phyloP scores from a whole-genome alignment of 2,888 invertebrate species.

The Apamea epomidion region DNA sequence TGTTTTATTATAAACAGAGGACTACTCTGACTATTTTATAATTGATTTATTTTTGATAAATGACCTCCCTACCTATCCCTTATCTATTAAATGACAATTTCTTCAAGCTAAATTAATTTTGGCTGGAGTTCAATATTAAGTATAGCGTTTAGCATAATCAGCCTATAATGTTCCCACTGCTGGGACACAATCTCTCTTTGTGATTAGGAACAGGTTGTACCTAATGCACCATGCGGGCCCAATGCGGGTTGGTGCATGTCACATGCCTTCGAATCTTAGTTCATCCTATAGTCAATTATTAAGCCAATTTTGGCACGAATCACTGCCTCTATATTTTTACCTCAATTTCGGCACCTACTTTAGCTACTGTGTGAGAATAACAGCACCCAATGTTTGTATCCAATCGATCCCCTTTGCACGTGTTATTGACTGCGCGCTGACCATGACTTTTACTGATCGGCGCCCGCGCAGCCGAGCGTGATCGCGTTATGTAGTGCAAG shows the following conservation, averaged over 20 bases:
- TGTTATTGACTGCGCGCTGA: constrained; percentile 52
- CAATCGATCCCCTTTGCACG: constrained; percentile 52
- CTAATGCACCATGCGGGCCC: neutral
- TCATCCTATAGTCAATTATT: neutral
- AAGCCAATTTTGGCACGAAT: neutral
- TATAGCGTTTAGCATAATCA: neutral
- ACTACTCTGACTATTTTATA: too few relatives aligned
- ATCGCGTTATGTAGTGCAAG: constrained; percentile 37
- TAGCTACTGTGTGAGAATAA: neutral
- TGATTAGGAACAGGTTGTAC: neutral
- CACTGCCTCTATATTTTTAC: too few relatives aligned
- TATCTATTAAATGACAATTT: too few relatives aligned
- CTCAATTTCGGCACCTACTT: neutral
- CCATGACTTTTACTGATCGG: constrained; percentile 66
- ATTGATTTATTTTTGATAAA: too few relatives aligned
- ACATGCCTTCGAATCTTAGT: neutral
- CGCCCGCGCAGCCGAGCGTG: constrained; percentile 45
- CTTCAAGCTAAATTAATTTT: too few relatives aligned
- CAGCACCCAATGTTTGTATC: neutral
- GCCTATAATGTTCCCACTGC: too few relatives aligned
- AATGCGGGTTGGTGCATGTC: neutral
- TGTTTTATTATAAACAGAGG: too few relatives aligned
- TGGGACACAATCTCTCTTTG: neutral
- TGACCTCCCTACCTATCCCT: too few relatives aligned
- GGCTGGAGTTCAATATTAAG: too few relatives aligned